Evolutionary conservation across 2,888 invertebrate species (phyloP).

Genomic region (Yponomeuta sedellus): DNA sequence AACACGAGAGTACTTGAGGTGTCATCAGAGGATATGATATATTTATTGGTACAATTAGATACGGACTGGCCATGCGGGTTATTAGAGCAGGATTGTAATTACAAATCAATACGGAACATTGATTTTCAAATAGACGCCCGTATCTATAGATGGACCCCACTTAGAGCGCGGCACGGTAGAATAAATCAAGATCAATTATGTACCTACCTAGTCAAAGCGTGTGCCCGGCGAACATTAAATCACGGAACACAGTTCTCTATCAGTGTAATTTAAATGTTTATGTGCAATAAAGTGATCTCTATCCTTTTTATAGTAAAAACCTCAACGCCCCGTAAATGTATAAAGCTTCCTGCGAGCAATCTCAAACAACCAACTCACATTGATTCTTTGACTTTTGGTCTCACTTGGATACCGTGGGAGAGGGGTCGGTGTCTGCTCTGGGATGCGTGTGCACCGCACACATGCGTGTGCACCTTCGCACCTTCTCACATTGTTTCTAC

Average conservation of each 20-base stretch:
- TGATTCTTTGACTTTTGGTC: too few relatives aligned
- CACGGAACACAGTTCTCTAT: not conserved
- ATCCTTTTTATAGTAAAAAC: too few relatives aligned
- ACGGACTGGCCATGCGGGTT: slow-evolving; percentile 8
- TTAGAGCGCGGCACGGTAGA: not conserved
- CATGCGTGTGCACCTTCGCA: too few relatives aligned
- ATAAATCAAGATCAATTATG: slow-evolving; percentile 11
- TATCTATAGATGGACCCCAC: slow-evolving; percentile 4
- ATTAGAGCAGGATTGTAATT: slow-evolving; percentile 10
- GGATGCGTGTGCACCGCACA: too few relatives aligned
- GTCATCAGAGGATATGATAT: not conserved
- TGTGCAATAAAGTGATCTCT: too few relatives aligned
- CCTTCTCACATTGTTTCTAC: too few relatives aligned
- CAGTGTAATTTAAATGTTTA: too few relatives aligned
- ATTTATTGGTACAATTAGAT: slow-evolving; percentile 11
- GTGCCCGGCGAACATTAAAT: not conserved
- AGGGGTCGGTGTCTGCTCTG: too few relatives aligned
- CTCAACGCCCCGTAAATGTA: too few relatives aligned
- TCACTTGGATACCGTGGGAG: too few relatives aligned
- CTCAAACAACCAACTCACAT: too few relatives aligned
- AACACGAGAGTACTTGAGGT: too few relatives aligned
- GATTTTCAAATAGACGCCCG: slow-evolving; percentile 13
- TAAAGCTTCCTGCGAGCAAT: not conserved
- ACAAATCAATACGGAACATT: slow-evolving; percentile 11
- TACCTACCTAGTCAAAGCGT: not conserved